Percentiles rank a stretch among this genome's conserved stretches.
These are phyloP conservation scores for Xenus cinereus DNA, from an alignment of 2,113 vertebrate genomes.

Conservation along the genomic window DNA sequence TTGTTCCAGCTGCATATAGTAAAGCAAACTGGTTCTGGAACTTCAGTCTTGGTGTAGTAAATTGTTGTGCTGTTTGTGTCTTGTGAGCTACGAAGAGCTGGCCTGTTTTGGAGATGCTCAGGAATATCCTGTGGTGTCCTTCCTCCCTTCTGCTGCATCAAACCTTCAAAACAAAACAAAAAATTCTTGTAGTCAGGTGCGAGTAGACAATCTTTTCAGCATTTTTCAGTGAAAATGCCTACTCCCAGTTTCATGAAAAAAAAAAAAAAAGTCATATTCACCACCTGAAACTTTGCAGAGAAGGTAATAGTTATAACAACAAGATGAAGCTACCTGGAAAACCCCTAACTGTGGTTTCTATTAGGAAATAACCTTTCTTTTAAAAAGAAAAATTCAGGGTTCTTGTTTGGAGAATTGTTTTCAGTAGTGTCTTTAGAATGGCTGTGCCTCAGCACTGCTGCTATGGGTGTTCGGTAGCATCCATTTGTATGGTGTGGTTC, in stretches of 20 bases:
- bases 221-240: conserved; percentile 62
- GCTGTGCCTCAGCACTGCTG: not conserved
- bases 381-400: conserved; percentile 47
- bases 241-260: conserved; percentile 46
- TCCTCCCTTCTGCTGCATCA: not conserved
- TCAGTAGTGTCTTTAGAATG: not conserved
- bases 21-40: not conserved
- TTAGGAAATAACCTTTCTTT: conserved; percentile 65
- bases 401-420: conserved; percentile 60
- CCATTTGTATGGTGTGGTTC: not conserved
- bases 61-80: not conserved
- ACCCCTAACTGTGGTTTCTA: conserved; percentile 25
- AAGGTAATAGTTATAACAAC: conserved; percentile 29
- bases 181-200: not conserved
- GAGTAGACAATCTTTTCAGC: conserved; percentile 17
- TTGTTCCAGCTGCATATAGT: not conserved
- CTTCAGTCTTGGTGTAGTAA: not conserved
- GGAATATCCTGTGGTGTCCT: not conserved
- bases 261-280: not conserved
- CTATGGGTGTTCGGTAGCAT: not conserved
- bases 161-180: conserved; percentile 19
- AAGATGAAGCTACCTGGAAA: conserved; percentile 63
- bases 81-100: not conserved
- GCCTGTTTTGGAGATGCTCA: not conserved
- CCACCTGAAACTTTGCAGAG: conserved; percentile 51